phyloP scores from a whole-genome alignment of 2,113 vertebrate genomes.

The Amia ocellicauda region DNA sequence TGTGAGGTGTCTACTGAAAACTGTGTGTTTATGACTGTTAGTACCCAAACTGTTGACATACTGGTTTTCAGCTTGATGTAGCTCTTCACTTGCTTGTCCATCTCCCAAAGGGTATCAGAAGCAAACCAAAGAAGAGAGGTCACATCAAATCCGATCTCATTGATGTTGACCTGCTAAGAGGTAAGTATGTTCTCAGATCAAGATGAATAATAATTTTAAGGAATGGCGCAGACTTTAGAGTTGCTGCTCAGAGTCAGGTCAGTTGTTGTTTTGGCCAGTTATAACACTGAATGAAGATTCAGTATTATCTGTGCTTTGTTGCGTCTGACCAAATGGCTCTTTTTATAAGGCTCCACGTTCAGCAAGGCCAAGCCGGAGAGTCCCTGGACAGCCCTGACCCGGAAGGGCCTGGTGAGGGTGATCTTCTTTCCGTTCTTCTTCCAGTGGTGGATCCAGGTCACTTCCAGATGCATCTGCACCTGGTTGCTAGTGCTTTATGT shows the following conservation, averaged over 20 bases:
- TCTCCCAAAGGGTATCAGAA: slow-evolving; percentile 81
- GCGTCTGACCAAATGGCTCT: not conserved
- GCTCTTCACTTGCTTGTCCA: not conserved
- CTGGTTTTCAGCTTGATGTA: too few relatives aligned
- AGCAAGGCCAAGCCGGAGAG: slow-evolving; percentile 96
- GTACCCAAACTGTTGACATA: too few relatives aligned
- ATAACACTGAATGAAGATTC: too few relatives aligned
- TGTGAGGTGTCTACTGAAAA: too few relatives aligned
- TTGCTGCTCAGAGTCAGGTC: too few relatives aligned
- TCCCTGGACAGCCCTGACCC: slow-evolving; percentile 86
- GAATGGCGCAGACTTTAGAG: too few relatives aligned
- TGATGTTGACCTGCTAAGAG: slow-evolving; percentile 92
- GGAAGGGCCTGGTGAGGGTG: slow-evolving; percentile 91
- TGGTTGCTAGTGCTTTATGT: slow-evolving; percentile 87
- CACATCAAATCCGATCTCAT: slow-evolving; percentile 91
- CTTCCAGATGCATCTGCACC: slow-evolving; percentile 79
- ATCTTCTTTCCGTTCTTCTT: slow-evolving; percentile 91
- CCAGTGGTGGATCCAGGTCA: slow-evolving; percentile 96
- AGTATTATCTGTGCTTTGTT: too few relatives aligned
- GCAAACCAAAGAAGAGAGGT: slow-evolving; percentile 84
- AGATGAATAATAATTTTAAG: too few relatives aligned
- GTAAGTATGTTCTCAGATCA: slow-evolving; percentile 56
- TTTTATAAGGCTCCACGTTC: slow-evolving; percentile 86
- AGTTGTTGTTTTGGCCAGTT: too few relatives aligned
- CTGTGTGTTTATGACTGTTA: too few relatives aligned